Conservation (phyloP, 92 coral and sea anemone species). For the Zoanthus solanderi region DNA sequence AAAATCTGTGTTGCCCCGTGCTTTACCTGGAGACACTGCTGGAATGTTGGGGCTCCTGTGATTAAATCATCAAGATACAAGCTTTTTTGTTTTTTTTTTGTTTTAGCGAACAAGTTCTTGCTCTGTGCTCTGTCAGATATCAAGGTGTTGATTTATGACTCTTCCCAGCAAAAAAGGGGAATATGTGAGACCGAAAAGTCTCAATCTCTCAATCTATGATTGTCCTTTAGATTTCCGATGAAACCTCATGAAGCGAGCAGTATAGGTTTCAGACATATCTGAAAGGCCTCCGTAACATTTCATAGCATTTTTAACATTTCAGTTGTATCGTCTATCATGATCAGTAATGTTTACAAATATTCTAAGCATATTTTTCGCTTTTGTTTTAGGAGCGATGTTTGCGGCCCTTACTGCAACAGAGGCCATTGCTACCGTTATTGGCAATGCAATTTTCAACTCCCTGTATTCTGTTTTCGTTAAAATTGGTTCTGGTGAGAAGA, state of each 20-base stretch:
- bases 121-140: constrained; percentile 4
- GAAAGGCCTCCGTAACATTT: too few species aligned
- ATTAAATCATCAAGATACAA: constrained; percentile 36
- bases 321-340: background rate
- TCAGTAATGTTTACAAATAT: background rate
- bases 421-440: background rate
- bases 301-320: background rate
- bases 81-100: background rate
- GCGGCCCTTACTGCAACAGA: background rate
- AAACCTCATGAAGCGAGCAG: background rate
- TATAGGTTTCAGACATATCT: too few species aligned
- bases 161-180: constrained; percentile 17
- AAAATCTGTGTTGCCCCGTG: constrained; percentile 35
- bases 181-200: background rate
- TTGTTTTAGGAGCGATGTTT: constrained; percentile 20
- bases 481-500: constrained; percentile 2
- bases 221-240: constrained; percentile 35
- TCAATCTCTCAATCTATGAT: constrained; percentile 19
- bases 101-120: constrained; percentile 32
- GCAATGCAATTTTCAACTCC: background rate
- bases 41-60: constrained; percentile 31
- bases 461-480: background rate
- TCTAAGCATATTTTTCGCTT: background rate
- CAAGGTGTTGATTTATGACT: constrained; percentile 11
- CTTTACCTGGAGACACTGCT: constrained; percentile 34